Conservation (phyloP, 2,113 vertebrate species). For the Platichthys stellatus region DNA sequence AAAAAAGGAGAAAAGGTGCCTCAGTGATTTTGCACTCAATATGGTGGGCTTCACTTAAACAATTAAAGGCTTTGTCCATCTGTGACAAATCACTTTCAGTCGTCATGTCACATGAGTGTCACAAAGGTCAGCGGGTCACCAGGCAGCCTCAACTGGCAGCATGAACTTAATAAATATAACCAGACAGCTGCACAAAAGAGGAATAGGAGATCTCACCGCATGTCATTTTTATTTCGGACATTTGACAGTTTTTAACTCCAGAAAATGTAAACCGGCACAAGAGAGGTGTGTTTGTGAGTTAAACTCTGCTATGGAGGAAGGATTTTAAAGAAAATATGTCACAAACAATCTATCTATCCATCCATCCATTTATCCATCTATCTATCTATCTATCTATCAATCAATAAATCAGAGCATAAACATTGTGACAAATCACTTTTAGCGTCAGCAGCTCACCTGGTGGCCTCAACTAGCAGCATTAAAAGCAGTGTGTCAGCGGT, state of each 20-base stretch:
- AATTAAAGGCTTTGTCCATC: neutral
- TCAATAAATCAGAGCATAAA: neutral
- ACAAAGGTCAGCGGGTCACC: conserved; percentile 27
- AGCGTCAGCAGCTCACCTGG: conserved; percentile 10
- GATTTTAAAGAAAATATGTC: no score
- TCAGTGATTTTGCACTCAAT: neutral
- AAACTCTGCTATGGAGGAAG: no score
- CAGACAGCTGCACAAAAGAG: neutral
- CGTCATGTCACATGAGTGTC: conserved; percentile 35
- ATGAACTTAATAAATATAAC: neutral
- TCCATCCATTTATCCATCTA: no score
- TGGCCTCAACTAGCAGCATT: neutral
- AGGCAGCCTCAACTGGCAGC: neutral
- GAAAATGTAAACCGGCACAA: no score
- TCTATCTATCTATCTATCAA: no score
- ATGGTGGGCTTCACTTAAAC: neutral
- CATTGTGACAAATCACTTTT: conserved; percentile 16
- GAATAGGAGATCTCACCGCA: neutral
- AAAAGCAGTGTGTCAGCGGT: conserved; percentile 24
- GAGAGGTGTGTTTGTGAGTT: no score
- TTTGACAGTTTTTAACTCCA: no score
- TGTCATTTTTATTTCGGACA: neutral
- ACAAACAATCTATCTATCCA: no score
- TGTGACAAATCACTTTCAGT: conserved; percentile 19
- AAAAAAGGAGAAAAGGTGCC: neutral